Evolutionary conservation across 2,888 invertebrate genomes (phyloP).

Genomic region (Polyploca ridens): DNA sequence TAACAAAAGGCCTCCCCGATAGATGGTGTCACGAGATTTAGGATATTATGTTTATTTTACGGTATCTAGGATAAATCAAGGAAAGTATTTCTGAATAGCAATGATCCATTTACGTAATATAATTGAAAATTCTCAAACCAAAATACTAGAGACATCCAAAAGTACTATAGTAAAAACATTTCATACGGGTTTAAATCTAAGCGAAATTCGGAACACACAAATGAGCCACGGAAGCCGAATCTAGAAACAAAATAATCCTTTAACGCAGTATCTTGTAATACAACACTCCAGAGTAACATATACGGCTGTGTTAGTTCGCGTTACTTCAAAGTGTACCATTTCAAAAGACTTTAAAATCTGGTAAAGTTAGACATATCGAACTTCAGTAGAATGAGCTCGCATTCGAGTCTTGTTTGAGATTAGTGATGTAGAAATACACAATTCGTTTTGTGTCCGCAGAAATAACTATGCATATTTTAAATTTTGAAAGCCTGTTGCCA

Average conservation of each 20-base stretch:
- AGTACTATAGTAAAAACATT: no score
- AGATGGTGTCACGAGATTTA: no score
- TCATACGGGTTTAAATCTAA: neutral
- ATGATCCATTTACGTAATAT: no score
- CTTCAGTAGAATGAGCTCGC: neutral
- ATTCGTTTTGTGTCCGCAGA: no score
- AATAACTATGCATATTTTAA: neutral
- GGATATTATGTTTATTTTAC: no score
- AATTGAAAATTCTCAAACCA: no score
- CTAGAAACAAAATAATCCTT: neutral
- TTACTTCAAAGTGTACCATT: conserved; percentile 3
- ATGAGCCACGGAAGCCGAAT: neutral
- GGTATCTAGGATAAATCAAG: no score
- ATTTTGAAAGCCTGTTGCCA: no score
- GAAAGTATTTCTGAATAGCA: no score
- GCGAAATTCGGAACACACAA: neutral
- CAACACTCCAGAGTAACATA: neutral
- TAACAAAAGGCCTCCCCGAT: no score
- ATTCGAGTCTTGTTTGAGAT: neutral
- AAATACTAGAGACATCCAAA: no score
- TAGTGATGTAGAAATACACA: neutral
- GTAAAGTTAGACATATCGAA: neutral
- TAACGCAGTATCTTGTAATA: neutral
- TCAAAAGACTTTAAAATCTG: conserved; percentile 6
- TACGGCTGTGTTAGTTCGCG: neutral